Base-by-base conservation (phyloP, 2,797 vertebrate species). In the Gila robusta region DNA sequence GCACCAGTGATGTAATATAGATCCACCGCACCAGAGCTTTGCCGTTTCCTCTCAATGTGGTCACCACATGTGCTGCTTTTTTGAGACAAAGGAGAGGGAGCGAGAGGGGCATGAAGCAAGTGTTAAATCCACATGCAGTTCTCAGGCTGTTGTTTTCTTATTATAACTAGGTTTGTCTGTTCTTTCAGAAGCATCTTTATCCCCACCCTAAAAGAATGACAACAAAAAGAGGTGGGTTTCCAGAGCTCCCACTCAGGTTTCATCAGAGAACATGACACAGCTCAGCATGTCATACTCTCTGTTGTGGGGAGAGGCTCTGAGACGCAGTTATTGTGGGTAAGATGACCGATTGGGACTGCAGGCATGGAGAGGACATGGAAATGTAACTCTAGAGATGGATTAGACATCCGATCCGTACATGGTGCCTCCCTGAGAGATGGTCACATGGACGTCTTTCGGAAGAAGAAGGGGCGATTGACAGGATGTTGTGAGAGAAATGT, bases 11-110 rank as follows among this genome's bases (percentile, higher is more conserved):
- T 92, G 88, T 84, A 90, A 91, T 91, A 89, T 85, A 79, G 56
- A 62, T 39, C 28, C 17, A 80, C 88, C 89, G 89, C 92, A 89
- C 92, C 72, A 79, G 92, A 92, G 92, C 86, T 90, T 93, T 90
- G 92, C 86, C 32, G 88, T 93, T 93, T 94, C 92, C 92, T 92
- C 90, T 89, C 92, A 93, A 92, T 94, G 88, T 95, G 94, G 90
- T 62, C 86, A 88, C 92, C 94, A 94, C 91, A 94, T 95, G 94
- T 94, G 92, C 76, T 14, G 12, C 2, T 81, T 70, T 67, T 35
- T 81, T 47, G 26, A 49, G 54, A 49, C 67, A 21, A 77, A 37
- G 26, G 74, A 35, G 26, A 67, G 26, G 52, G 54, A 66, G 66
- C 4, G 47, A 67, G 81, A 54, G 47, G 16, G 28, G 32, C 74